Evolutionary conservation across 1,140 invertebrate genomes (phyloP), one percentile per base, ranked within the genome.

Genomic region (Drosophila jambulina): DNA sequence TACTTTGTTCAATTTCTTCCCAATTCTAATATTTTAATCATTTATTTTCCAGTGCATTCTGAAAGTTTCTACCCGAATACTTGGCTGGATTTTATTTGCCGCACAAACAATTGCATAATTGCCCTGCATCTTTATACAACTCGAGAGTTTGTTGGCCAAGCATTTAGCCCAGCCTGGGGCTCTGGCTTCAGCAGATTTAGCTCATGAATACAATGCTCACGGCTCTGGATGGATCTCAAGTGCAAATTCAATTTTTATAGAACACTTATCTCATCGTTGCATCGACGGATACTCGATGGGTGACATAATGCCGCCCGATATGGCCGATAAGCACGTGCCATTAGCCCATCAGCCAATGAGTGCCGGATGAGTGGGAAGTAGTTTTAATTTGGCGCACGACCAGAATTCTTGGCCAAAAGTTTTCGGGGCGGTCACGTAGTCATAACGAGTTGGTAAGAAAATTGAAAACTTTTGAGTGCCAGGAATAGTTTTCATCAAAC

Each of bases 91-190:
- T 88, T 90, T 90, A 83, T 87, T 88, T 87, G 84, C 85, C 42
- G 61, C 84, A 87, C 84, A 90, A 90, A 90, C 85, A 90, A 85
- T 90, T 90, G 85, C 85, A 90, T 90, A 90, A 90, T 90, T 90
- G 85, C 75, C 69, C 63, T 64, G 56, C 65, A 56, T 69, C 62
- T n/a, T 59, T 59, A 67, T 62, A 63, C 69, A 79, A 82, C 78
- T 86, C 64, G 43, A 81, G 76, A 81, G 76, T 84, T 62, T 84
- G 63, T 79, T 84, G 75, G 58, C 63, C 70, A 65, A 82, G 70
- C 68, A 72, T 72, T 86, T 82, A 64, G 64, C 64, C 59, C 12
- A 19, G 27, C 48, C n/a, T 13, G 19, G 17, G 36, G 53, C 46
- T 48, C 62, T 60, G 21, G 53, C 32, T 38, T 56, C 51, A 23